Evolutionary conservation across 2,113 vertebrate genomes (phyloP).

Genomic region (Gulo gulo): DNA sequence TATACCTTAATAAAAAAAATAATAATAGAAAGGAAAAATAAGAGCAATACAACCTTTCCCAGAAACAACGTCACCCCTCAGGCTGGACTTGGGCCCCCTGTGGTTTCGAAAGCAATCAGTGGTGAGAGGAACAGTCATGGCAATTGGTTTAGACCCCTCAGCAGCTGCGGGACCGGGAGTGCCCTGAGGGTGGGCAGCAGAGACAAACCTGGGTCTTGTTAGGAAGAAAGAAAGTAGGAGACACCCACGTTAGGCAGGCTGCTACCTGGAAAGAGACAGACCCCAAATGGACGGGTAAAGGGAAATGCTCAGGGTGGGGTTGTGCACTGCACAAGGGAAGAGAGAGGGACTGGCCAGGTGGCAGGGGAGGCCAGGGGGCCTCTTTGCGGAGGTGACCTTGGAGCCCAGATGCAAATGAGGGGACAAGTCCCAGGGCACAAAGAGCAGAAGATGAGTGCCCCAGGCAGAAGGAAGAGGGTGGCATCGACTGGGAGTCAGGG

Average conservation of each 20-base stretch:
- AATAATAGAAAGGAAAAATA: neutral
- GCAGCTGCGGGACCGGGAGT: neutral
- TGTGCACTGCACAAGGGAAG: neutral
- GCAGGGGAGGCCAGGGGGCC: too few species aligned
- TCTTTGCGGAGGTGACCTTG: neutral
- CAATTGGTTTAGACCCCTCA: neutral
- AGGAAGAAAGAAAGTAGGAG: neutral
- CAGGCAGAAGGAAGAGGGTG: neutral
- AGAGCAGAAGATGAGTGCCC: neutral
- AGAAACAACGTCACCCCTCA: neutral
- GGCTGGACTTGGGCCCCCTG: too few species aligned
- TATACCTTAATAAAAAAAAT: neutral
- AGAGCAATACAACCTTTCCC: neutral
- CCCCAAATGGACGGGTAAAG: neutral
- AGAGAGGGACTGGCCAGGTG: rapidly evolving
- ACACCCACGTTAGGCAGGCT: neutral
- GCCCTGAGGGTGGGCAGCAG: neutral
- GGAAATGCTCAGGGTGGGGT: neutral
- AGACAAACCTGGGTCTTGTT: too few species aligned
- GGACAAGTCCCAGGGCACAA: neutral
- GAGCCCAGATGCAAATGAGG: neutral
- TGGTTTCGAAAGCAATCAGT: neutral
- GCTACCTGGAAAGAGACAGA: neutral
- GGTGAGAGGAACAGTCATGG: rapidly evolving
- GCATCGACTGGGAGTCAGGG: neutral